These are phyloP conservation scores for Cariama cristata DNA, from an alignment of 2,113 vertebrate genomes.

Conservation along the genomic window DNA sequence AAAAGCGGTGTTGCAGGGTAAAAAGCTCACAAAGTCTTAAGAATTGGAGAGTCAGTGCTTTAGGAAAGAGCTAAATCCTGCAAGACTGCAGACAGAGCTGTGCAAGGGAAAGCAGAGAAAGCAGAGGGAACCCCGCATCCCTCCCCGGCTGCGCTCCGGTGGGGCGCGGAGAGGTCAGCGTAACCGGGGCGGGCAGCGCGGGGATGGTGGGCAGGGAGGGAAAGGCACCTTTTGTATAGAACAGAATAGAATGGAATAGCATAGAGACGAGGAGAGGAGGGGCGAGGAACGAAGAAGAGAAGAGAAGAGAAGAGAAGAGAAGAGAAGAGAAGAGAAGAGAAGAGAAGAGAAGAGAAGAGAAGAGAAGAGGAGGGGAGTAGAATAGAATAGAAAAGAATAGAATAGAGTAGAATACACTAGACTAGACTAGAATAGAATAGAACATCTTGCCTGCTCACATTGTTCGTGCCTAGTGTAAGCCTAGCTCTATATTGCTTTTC, in stretches of 20 bases:
- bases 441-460: neutral
- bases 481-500: neutral
- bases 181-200: rapidly evolving
- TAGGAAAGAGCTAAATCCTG: neutral
- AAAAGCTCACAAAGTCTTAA: neutral
- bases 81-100: neutral
- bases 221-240: no score
- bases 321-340: no score
- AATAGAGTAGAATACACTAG: no score
- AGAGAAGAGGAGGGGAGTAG: no score
- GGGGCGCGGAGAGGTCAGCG: rapidly evolving
- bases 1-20: rapidly evolving
- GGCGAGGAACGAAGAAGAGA: no score
- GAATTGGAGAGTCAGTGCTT: neutral
- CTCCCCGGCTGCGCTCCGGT: neutral
- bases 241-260: no score
- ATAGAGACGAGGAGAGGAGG: no score
- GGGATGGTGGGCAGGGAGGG: neutral
- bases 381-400: no score
- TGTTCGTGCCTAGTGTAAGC: neutral
- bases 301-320: no score
- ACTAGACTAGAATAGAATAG: no score
- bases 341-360: no score
- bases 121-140: neutral
- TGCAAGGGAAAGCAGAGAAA: rapidly evolving